Evolutionary conservation across 2,113 vertebrate genomes (phyloP).

Genomic region (Thamnophis sirtalis): DNA sequence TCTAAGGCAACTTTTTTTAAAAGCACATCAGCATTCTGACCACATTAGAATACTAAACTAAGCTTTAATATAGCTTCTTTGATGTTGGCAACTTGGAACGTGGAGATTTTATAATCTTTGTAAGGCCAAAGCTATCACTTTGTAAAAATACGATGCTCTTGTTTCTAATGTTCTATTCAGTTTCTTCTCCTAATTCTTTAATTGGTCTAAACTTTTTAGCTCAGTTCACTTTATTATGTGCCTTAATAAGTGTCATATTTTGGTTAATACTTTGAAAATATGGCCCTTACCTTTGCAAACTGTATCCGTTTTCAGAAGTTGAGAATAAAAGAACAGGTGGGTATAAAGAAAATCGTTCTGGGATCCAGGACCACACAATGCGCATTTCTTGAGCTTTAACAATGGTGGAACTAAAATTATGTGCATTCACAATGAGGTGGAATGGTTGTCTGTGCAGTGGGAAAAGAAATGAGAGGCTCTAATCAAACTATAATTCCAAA

Average conservation of each 20-base stretch:
- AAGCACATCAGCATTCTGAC: not conserved
- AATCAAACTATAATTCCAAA: not conserved
- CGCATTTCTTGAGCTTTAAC: slow-evolving; percentile 81
- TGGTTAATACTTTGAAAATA: rapidly evolving
- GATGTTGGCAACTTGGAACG: not conserved
- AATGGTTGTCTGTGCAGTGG: slow-evolving; percentile 60
- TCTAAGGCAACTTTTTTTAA: not conserved
- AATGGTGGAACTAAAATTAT: slow-evolving; percentile 71
- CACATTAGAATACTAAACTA: not conserved
- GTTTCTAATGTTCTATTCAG: not conserved
- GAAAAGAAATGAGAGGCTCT: not conserved
- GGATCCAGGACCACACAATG: slow-evolving; percentile 87
- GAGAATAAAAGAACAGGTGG: slow-evolving; percentile 76
- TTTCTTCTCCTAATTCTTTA: not conserved
- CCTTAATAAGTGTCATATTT: rapidly evolving
- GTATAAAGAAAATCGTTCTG: slow-evolving; percentile 82
- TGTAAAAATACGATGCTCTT: not conserved
- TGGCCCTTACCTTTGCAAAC: slow-evolving; percentile 72
- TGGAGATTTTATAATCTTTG: not conserved
- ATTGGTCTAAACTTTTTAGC: not conserved
- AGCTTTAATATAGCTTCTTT: not conserved
- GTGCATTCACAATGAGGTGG: slow-evolving; percentile 75
- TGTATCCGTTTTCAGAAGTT: slow-evolving; percentile 70
- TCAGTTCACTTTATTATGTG: not conserved
- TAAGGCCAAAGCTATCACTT: not conserved